phyloP scores from a whole-genome alignment of 1,140 invertebrate species.

The Belonocnema kinseyi region DNA sequence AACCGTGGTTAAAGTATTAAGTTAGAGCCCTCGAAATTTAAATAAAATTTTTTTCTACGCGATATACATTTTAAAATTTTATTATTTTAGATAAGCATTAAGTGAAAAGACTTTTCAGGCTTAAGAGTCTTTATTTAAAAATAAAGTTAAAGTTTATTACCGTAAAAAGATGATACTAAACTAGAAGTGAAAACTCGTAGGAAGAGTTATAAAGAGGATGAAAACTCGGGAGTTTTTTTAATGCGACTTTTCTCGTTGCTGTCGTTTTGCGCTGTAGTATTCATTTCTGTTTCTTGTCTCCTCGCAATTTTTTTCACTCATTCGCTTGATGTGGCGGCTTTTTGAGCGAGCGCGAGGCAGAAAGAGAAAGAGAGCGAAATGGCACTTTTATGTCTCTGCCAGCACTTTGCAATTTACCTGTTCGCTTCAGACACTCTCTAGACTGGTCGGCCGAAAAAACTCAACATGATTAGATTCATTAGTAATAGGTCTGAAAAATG shows the following conservation, averaged over 20 bases:
- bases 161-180: not conserved
- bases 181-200: not conserved
- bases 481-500: no score
- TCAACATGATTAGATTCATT: no score
- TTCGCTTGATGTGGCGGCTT: slow-evolving; percentile 36
- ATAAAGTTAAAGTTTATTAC: not conserved
- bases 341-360: slow-evolving; percentile 38
- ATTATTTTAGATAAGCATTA: no score
- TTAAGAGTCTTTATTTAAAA: not conserved
- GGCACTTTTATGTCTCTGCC: slow-evolving; percentile 53
- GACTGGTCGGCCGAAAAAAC: no score
- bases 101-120: no score
- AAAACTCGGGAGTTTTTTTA: slow-evolving; percentile 20
- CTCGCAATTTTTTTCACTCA: slow-evolving; percentile 18
- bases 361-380: slow-evolving; percentile 46
- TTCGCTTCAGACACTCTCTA: not conserved
- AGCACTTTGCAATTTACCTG: slow-evolving; percentile 9
- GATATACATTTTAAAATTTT: no score
- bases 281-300: slow-evolving; percentile 32
- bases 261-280: slow-evolving; percentile 24
- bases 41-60: no score
- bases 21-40: no score
- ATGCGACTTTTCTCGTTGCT: slow-evolving; percentile 16
- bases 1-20: no score
- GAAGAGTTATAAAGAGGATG: not conserved